phyloP scores from a whole-genome alignment of 2,888 invertebrate genomes.

The Tetramorium bicarinatum region DNA sequence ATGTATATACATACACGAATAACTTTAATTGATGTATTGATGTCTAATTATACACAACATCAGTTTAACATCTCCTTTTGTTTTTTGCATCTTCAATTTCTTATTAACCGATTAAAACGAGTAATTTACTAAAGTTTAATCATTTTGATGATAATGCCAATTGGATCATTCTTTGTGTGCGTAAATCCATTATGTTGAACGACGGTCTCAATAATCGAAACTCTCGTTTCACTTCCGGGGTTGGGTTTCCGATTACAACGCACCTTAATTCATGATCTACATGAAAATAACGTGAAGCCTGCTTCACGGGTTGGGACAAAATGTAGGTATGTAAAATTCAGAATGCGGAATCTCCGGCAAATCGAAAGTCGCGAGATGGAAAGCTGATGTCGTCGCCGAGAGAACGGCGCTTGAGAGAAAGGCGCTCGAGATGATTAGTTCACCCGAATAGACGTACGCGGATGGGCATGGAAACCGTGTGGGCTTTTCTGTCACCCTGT shows the following conservation, averaged over 20 bases:
- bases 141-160: neutral
- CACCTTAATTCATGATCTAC: neutral
- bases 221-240: constrained; percentile 34
- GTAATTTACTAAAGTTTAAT: neutral
- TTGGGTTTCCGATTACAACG: constrained; percentile 31
- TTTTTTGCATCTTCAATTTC: neutral
- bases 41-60: neutral
- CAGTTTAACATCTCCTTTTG: neutral
- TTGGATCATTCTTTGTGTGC: neutral
- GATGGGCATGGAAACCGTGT: neutral
- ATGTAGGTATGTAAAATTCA: neutral
- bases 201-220: neutral
- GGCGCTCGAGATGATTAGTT: constrained; percentile 48
- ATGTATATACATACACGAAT: neutral
- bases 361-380: constrained; percentile 50
- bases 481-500: constrained; percentile 10
- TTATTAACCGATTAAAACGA: neutral
- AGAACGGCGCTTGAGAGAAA: constrained; percentile 48
- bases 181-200: constrained; percentile 2
- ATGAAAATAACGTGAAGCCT: neutral
- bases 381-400: constrained; percentile 10
- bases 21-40: constrained; percentile 1
- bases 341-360: constrained; percentile 3
- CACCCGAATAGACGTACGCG: neutral
- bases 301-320: neutral